Base-by-base conservation (phyloP, 2,888 invertebrate species). In the Ichneumoninae sp. region DNA sequence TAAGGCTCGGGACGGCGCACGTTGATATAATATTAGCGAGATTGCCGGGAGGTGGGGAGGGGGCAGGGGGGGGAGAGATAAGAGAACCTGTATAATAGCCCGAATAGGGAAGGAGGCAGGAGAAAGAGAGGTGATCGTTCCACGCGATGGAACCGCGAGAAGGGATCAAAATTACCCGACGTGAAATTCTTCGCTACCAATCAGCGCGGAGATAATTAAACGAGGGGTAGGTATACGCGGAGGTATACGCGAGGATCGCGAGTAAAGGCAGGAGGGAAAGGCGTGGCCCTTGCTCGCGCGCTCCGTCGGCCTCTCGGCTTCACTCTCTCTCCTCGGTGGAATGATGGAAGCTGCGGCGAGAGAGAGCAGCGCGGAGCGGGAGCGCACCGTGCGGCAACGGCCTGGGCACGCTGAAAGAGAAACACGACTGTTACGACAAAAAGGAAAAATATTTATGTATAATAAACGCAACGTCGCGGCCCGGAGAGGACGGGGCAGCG, bases 161-260 rank as follows among this genome's bases (percentile, higher is more conserved):
- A 92, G 91, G 90, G 91, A 92, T 92, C 90, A 91, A 92, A 93
- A 93, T 93, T 93, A 93, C 91, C 91, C 92, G 91, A 92, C 89
- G 91, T 90, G 90, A 92, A 93, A 93, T 93, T 93, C 92, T 91
- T 91, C 87, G 90, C 92, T 92, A 93, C 93, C 92, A 93, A 92
- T 93, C 93, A 93, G 91, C 91, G 91, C 89, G 81, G 89, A 91
- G 93, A 93, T 93, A 93, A 93, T 93, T 93, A 93, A 92, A 93
- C 92, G 92, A 91, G 91, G 91, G 92, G 91, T 89, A 91, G 91
- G 89, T 90, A 90, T 73, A 76, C 87, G 86, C 83, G 87, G 88
- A 83, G 88, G 57, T 84, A 87, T 81, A 88, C 85, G 60, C 60
- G 65, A 66, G 63, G 91, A 92, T 92, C 92, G 71, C 78, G 57